Percentiles rank a stretch among this genome's conserved stretches.
Evolutionary conservation across 2,888 invertebrate species (phyloP).

Genomic region (Nematopogon swammerdamellus): DNA sequence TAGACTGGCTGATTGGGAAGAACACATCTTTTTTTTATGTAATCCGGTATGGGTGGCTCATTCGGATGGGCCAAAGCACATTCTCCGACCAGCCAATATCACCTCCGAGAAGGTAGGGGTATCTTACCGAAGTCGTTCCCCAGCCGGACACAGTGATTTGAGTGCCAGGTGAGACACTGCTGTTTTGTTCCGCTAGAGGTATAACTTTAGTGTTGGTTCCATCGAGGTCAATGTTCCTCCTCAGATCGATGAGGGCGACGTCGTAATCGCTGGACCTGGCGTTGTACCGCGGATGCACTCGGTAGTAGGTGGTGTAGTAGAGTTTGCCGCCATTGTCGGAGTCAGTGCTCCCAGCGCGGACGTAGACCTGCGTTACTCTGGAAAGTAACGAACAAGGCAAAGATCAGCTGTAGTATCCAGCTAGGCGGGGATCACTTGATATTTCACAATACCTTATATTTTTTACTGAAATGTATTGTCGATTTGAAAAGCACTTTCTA

Average conservation of each 20-base stretch:
- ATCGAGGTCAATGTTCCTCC: constrained; percentile 25
- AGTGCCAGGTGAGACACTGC: constrained; percentile 19
- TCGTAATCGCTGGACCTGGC: constrained; percentile 35
- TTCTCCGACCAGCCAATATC: too few relatives aligned
- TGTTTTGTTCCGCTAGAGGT: constrained; percentile 15
- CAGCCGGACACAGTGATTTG: constrained; percentile 30
- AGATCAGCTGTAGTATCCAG: too few relatives aligned
- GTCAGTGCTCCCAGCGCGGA: constrained; percentile 37
- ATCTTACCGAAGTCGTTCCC: constrained; percentile 37
- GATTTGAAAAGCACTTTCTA: too few relatives aligned
- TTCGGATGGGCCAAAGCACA: too few relatives aligned
- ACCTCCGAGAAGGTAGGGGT: too few relatives aligned
- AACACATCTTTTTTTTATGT: too few relatives aligned
- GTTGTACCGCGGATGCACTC: constrained; percentile 35
- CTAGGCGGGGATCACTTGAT: too few relatives aligned
- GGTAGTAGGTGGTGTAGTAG: constrained; percentile 25
- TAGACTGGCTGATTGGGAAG: too few relatives aligned
- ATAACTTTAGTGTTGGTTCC: constrained; percentile 22
- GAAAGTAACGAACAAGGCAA: constrained; percentile 8
- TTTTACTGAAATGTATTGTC: too few relatives aligned
- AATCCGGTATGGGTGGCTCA: too few relatives aligned
- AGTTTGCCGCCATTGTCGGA: constrained; percentile 30
- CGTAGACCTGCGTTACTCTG: constrained; percentile 22
- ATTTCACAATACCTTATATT: too few relatives aligned
- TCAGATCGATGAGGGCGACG: constrained; percentile 31